Conservation (phyloP, 2,888 invertebrate species). For the Pseudococcus longispinus region DNA sequence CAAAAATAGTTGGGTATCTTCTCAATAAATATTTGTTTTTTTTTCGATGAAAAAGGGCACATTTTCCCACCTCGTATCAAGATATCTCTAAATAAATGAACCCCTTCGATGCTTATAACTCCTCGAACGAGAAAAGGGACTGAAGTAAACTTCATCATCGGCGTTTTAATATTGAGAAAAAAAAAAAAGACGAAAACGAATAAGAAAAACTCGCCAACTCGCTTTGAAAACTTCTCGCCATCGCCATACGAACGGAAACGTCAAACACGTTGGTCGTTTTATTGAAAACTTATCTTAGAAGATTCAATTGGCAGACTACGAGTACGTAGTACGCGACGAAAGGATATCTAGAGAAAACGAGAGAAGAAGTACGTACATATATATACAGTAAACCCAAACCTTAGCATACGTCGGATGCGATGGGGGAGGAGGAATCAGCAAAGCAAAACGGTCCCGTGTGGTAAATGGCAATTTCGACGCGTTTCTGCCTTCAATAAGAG, state of each 20-base stretch:
- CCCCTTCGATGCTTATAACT: not conserved
- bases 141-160: not conserved
- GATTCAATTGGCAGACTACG: conserved; percentile 3
- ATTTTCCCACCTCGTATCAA: too few relatives aligned
- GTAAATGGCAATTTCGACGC: conserved; percentile 15
- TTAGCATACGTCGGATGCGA: not conserved
- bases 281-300: not conserved
- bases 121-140: not conserved
- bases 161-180: not conserved
- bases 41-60: not conserved
- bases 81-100: not conserved
- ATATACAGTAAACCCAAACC: not conserved
- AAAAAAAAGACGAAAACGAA: not conserved
- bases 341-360: not conserved
- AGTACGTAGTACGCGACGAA: not conserved
- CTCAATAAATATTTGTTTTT: too few relatives aligned
- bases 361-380: not conserved
- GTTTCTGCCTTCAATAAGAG: not conserved
- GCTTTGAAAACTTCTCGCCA: not conserved
- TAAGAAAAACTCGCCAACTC: not conserved
- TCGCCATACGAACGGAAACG: conserved; percentile 2
- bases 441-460: conserved; percentile 18
- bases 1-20: too few relatives aligned
- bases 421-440: not conserved
- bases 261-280: conserved; percentile 7